phyloP scores from a whole-genome alignment of 2,797 vertebrate species.

The Poecilia wingei region DNA sequence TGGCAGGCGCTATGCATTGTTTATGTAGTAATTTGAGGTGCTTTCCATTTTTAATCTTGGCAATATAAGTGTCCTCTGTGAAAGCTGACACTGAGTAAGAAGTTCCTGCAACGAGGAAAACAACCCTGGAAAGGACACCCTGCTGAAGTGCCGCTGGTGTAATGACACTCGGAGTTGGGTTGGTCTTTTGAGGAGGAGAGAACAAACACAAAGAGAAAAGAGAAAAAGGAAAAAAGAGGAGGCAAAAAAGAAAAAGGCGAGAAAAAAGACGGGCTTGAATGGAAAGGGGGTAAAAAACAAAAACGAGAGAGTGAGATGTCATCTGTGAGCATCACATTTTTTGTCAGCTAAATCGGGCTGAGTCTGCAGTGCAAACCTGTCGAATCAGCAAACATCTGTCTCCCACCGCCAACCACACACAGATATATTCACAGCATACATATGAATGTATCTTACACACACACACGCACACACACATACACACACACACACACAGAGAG shows the following conservation, averaged over 20 bases:
- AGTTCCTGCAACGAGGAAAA: slow-evolving; percentile 53
- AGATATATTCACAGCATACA: slow-evolving; percentile 17
- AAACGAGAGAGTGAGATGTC: slow-evolving; percentile 49
- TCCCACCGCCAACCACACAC: slow-evolving; percentile 38
- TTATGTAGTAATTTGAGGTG: background rate
- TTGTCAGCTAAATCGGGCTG: slow-evolving; percentile 69
- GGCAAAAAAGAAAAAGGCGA: slow-evolving; percentile 8
- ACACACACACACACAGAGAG: slow-evolving; percentile 19
- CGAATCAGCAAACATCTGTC: slow-evolving; percentile 85
- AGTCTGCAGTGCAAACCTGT: slow-evolving; percentile 73
- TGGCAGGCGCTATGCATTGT: slow-evolving; percentile 9
- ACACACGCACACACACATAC: slow-evolving; percentile 28
- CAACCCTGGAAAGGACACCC: slow-evolving; percentile 51
- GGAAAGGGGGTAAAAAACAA: slow-evolving; percentile 57
- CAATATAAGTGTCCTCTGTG: slow-evolving; percentile 53
- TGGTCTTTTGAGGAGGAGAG: slow-evolving; percentile 35
- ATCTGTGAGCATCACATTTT: slow-evolving; percentile 61
- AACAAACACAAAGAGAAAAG: slow-evolving; percentile 23
- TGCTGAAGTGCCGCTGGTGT: slow-evolving; percentile 48
- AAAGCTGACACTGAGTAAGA: slow-evolving; percentile 58
- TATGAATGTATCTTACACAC: slow-evolving; percentile 13
- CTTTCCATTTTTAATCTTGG: slow-evolving; percentile 51
- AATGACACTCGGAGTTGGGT: slow-evolving; percentile 44
- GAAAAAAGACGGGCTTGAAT: slow-evolving; percentile 26
- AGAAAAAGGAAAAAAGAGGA: slow-evolving; percentile 8